Percentiles rank a stretch among this genome's conserved stretches.
Evolutionary conservation across 1,140 invertebrate genomes (phyloP).

Genomic region (Octopus sinensis): DNA sequence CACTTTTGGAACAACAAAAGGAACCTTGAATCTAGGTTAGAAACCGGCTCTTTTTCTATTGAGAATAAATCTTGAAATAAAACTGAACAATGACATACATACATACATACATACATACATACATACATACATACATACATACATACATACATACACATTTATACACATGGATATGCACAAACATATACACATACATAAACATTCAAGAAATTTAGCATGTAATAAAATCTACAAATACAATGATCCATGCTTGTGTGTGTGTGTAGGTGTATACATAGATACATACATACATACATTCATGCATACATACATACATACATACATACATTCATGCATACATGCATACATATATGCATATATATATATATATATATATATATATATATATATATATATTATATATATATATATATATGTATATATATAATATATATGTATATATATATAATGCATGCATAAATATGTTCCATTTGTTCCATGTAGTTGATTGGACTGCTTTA

Average conservation of each 20-base stretch:
- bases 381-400: neutral
- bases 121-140: neutral
- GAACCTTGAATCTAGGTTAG: too few species aligned
- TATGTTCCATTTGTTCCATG: too few species aligned
- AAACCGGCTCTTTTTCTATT: too few species aligned
- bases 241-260: neutral
- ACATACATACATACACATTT: neutral
- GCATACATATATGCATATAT: conserved; percentile 8
- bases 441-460: neutral
- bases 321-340: neutral
- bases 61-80: too few species aligned
- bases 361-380: conserved; percentile 1
- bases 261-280: neutral
- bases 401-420: neutral
- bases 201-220: neutral
- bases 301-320: conserved; percentile 11
- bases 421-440: neutral
- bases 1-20: too few species aligned
- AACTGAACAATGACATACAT: too few species aligned
- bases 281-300: conserved; percentile 7
- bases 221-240: neutral
- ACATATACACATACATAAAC: neutral
- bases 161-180: neutral
- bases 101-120: neutral
- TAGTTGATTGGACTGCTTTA: too few species aligned